Base-by-base conservation (phyloP, 2,113 vertebrate species). In the Stigmatopora nigra region DNA sequence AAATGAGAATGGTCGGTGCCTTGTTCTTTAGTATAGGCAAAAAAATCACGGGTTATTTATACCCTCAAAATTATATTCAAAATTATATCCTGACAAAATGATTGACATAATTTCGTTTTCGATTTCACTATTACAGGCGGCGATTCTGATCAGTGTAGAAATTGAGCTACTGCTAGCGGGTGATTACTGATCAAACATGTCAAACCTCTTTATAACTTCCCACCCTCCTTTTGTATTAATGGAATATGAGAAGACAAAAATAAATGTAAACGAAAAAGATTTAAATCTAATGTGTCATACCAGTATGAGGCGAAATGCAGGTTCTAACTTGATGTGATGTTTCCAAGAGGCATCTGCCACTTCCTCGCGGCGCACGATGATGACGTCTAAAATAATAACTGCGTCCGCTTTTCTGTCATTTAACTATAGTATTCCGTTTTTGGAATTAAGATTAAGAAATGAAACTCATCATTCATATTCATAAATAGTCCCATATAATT, bases 281-380 rank as follows among this genome's bases (percentile, higher is more conserved):
- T 57, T 19, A 2, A 0, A 63, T 49, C 22, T 2, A 9, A 4
- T n/a, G 3, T 63, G 69, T 60, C 81, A 55, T 83, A 88, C 86
- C 84, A 70, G 72, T 74, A 31, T 53, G 46, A 69, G 46, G 71
- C 59, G 56, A 63, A 69, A 74, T 73, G 63, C 56, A 20, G 60
- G 25, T 70, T 47, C 16, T 57, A 59, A 38, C 55, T 1, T 56
- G 55, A 75, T n/a, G 56, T 70, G 66, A 20, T 78, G 62, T 79
- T 73, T 70, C 69, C 66, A 82, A 77, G 68, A 75, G 65, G 78
- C 73, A 82, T 78, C 75, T 14, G 80, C 81, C 78, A 77, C 73
- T 82, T 68, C 78, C 78, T 73, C 70, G 52, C 70, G 46, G 8
- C 35, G 80, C 84, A 63, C 16, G 17, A 2, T 68, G 80, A 86